phyloP scores from a whole-genome alignment of 2,888 invertebrate species.

The Onchidella celtica region DNA sequence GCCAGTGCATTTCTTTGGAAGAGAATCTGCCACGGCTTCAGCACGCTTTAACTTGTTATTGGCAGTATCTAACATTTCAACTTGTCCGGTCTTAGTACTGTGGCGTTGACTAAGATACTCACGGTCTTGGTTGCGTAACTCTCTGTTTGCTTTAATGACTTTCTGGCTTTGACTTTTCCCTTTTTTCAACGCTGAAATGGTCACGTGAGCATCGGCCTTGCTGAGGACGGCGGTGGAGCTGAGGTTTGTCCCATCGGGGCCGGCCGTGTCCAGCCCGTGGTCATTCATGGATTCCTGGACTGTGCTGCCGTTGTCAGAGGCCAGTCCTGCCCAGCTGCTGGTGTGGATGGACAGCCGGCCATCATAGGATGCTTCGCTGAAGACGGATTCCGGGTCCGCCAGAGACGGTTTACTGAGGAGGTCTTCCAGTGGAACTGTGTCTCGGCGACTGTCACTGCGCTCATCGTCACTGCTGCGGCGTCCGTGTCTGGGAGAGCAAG shows the following conservation, averaged over 20 bases:
- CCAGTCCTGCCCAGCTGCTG: not conserved
- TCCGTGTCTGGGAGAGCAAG: not conserved
- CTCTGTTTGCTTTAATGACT: not conserved
- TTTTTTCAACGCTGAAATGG: not conserved
- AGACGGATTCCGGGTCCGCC: conserved; percentile 46
- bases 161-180: not conserved
- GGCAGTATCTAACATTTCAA: not conserved
- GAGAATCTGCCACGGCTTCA: not conserved
- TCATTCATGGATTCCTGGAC: not conserved
- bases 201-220: not conserved
- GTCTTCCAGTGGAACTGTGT: conserved; percentile 31
- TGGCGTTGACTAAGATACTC: not conserved
- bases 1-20: not conserved
- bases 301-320: not conserved
- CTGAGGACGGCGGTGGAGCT: not conserved
- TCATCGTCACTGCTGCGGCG: not conserved
- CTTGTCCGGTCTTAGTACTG: not conserved
- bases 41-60: not conserved
- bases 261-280: not conserved
- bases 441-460: not conserved
- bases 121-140: not conserved
- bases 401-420: conserved; percentile 43
- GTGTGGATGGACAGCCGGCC: not conserved
- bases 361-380: conserved; percentile 38
- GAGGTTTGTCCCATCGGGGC: not conserved